Percentiles rank a stretch among this genome's conserved stretches.
phyloP scores from a whole-genome alignment of 2,888 invertebrate species.

The Mechanitis messenoides region DNA sequence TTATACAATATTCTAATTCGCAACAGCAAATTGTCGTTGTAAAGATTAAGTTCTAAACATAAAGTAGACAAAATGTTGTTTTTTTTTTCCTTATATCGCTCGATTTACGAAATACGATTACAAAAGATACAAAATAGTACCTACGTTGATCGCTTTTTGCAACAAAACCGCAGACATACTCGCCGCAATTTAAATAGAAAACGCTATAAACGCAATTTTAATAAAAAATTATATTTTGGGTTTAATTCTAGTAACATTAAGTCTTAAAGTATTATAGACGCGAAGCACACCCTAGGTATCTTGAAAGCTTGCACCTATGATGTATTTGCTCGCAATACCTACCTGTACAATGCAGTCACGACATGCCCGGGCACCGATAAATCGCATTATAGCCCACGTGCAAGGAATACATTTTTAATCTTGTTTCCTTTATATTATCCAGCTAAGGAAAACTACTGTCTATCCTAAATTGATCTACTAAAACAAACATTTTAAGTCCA shows the following conservation, averaged over 20 bases:
- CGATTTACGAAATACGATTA: constrained; percentile 3
- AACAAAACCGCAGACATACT: background rate
- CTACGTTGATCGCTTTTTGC: constrained; percentile 1
- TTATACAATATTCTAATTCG: constrained; percentile 30
- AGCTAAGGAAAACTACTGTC: constrained; percentile 49
- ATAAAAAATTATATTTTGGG: constrained; percentile 13
- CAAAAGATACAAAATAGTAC: background rate
- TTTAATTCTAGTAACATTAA: constrained; percentile 12
- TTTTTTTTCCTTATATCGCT: background rate
- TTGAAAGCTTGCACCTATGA: constrained; percentile 49
- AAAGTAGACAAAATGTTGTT: background rate
- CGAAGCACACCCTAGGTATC: constrained; percentile 24
- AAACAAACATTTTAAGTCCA: background rate
- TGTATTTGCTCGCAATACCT: constrained; percentile 52
- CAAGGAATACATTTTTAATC: constrained; percentile 74
- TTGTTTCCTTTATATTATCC: constrained; percentile 71
- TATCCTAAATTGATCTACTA: constrained; percentile 23
- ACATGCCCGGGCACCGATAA: constrained; percentile 68
- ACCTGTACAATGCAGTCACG: constrained; percentile 58
- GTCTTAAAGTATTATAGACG: constrained; percentile 21
- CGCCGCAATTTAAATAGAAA: background rate
- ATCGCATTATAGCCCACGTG: constrained; percentile 74
- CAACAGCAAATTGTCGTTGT: constrained; percentile 28
- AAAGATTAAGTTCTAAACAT: constrained; percentile 4
- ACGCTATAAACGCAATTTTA: background rate